Conservation (phyloP, 2,888 invertebrate species). For the Aphidius colemani region DNA sequence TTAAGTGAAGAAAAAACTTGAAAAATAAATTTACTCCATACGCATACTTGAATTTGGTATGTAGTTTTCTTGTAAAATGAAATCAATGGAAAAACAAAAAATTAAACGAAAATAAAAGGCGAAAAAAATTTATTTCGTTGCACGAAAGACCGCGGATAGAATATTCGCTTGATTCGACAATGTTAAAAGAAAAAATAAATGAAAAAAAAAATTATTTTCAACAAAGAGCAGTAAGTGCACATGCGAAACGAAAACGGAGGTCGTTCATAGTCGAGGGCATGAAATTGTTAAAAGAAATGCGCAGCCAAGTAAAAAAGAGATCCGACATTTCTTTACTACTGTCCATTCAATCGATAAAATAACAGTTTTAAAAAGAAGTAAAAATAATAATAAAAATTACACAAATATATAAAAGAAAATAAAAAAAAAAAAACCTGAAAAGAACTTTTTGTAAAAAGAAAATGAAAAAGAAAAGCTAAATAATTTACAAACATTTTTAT, state of each 20-base stretch:
- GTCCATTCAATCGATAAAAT: background rate
- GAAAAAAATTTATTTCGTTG: slow-evolving; percentile 11
- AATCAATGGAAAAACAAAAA: slow-evolving; percentile 10
- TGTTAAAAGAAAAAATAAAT: slow-evolving; percentile 24
- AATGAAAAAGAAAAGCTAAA: too few species aligned
- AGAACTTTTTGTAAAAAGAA: background rate
- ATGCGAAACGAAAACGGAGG: slow-evolving; percentile 32
- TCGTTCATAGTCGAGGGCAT: slow-evolving; percentile 40
- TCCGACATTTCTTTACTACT: slow-evolving; percentile 26
- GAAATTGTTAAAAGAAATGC: slow-evolving; percentile 58
- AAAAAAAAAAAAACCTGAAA: too few species aligned
- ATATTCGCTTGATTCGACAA: slow-evolving; percentile 43
- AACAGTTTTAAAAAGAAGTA: background rate
- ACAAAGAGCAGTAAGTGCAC: slow-evolving; percentile 42
- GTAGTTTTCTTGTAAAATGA: background rate
- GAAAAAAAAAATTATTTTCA: slow-evolving; percentile 38
- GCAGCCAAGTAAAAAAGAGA: slow-evolving; percentile 52
- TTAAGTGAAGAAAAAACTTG: too few species aligned
- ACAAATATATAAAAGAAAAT: too few species aligned
- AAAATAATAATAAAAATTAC: background rate
- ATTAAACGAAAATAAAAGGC: background rate
- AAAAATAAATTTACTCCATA: too few species aligned
- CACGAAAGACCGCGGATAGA: slow-evolving; percentile 33
- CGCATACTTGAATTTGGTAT: too few species aligned
- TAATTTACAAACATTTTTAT: too few species aligned